Base-by-base conservation (phyloP, 2,888 invertebrate genomes). In the Bimastos eiseni region DNA sequence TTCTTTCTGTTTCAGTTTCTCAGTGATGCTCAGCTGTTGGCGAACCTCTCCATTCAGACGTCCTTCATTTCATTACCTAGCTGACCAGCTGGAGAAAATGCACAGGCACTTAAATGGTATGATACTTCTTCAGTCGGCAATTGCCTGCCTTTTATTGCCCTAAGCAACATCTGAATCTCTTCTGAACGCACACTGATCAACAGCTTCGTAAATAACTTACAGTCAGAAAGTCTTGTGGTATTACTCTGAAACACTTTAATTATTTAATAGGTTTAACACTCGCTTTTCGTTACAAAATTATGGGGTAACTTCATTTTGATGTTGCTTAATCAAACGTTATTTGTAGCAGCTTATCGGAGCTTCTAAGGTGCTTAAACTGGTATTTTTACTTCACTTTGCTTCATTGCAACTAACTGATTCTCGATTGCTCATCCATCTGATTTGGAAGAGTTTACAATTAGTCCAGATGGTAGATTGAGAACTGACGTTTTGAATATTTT, bases 21-120 rank as follows among this genome's bases (percentile, higher is more conserved):
- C n/a, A n/a, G 4, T 34, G 84, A 84, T 84, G 84, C 84, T 84
- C 84, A 84, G 84, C 84, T 84, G 84, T 34, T 84, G 84, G 84
- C 84, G 84, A 30, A 34, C 84, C 2, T 84, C 84, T 36, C 84
- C 84, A 84, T 84, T 84, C 84, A 84, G 36, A 30, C 84, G 84
- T 30, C 84, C 84, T 33, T 84, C 84, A 17, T 84, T 84, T 84
- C 33, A 84, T 15, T 84, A 84, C 33, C 2, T 84, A 36, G 84
- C 84, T 3, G 84, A 84, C 84, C 84, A 84, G 84, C 84, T 84
- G 84, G 19, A 34, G 36, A 84, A 33, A 33, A 21, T 36, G 8
- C 55, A 55, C 55, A 55, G 24, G 55, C 55, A 55, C 24, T 55
- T 55, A 55, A 55, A 30, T 11, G 55, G 55, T 55, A 55, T 55